Base-by-base conservation (phyloP, 1,140 invertebrate genomes). In the Euwallacea similis region DNA sequence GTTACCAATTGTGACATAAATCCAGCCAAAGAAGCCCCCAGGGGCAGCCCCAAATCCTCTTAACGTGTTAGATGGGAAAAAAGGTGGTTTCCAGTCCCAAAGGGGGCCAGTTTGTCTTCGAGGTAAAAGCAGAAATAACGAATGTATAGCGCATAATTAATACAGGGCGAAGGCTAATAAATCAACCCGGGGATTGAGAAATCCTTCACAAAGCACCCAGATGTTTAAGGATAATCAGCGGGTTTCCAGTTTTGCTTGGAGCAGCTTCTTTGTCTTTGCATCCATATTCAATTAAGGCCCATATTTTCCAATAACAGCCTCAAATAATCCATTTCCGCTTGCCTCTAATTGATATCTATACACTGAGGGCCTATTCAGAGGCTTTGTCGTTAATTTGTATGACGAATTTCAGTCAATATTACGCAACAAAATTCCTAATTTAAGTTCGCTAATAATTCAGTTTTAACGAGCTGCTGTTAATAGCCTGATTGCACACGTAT, bases 281-380 rank as follows among this genome's bases (percentile, higher is more conserved):
- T 61, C 66, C 43, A 69, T 69, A 69, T 69, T 69, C 56, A 69
- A 69, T 69, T 69, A 69, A 69, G 56, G 33, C 58, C 66, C 53
- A 15, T 60, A 56, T 42, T 33, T 67, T 67, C 55, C 55, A 67
- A 67, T 59, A 67, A 58, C 55, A 67, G 66, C 66, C 55, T 42
- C 66, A 67, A 67, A 67, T 67, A 61, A 61, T 69, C 66, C 42
- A 33, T 67, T 59, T 67, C 41, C 54, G 42, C 43, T 60, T 60
- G 41, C 13, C 60, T 46, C 7, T 44, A 63, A 63, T 56, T 56
- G 16, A 56, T 56, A 56, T 13, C n/a, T 56, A 50, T 33, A 33
- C 21, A 33, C 21, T 33, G 21, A 50, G 46, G 13, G 9, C 13
- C 9, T 50, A 50, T 50, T 11, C 9, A 2, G 46, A 50, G 46